These are phyloP conservation scores for Micromys minutus DNA, from an alignment of 2,113 vertebrate genomes.

Conservation along the genomic window DNA sequence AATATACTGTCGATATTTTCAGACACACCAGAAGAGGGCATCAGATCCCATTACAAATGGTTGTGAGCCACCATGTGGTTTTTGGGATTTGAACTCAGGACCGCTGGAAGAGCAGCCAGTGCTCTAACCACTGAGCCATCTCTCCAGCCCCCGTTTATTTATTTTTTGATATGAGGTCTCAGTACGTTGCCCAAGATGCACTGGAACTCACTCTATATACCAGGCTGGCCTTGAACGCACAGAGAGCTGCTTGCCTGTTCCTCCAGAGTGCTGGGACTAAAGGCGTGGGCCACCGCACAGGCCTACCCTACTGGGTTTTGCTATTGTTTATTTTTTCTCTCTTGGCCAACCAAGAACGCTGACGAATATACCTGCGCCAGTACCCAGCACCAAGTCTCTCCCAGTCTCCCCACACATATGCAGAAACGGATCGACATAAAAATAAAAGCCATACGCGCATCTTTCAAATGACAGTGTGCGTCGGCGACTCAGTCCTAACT, in stretches of 20 bases:
- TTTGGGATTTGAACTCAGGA: too few species aligned
- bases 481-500: slow-evolving; percentile 68
- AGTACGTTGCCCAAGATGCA: background rate
- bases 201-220: background rate
- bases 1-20: too few species aligned
- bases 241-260: background rate
- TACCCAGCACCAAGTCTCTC: background rate
- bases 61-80: too few species aligned
- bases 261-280: background rate
- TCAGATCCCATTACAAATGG: too few species aligned
- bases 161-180: background rate
- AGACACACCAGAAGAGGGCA: too few species aligned
- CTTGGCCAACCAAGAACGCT: slow-evolving; percentile 28
- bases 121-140: too few species aligned
- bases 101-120: too few species aligned
- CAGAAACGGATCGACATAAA: background rate
- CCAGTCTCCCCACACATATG: background rate
- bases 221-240: background rate
- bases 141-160: too few species aligned
- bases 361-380: background rate
- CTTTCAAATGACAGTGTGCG: slow-evolving; percentile 62
- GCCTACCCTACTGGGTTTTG: background rate
- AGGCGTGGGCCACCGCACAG: background rate
- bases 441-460: background rate
- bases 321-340: background rate